Conservation (phyloP, 2,113 vertebrate genomes). For the Crotalus helleri region DNA sequence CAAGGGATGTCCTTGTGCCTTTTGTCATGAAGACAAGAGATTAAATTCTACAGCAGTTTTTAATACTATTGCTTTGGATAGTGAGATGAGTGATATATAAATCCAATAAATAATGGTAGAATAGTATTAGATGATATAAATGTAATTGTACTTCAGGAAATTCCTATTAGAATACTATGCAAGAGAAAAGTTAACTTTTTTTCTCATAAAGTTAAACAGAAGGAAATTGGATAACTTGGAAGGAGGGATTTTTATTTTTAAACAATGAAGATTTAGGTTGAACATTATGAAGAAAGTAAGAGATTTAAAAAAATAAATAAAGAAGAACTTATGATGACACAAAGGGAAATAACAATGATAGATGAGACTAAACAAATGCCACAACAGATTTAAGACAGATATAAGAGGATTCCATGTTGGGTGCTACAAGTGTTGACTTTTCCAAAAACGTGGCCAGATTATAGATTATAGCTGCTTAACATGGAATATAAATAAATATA, state of each 20-base stretch:
- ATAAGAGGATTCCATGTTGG: neutral
- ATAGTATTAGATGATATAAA: neutral
- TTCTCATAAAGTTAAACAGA: neutral
- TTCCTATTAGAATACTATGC: neutral
- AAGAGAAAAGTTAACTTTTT: neutral
- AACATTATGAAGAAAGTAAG: neutral
- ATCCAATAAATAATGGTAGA: neutral
- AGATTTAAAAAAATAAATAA: neutral
- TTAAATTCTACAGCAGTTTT: neutral
- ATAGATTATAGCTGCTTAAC: neutral
- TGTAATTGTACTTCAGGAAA: neutral
- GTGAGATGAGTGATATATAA: neutral
- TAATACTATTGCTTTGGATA: neutral
- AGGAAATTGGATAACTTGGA: neutral
- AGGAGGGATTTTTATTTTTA: neutral
- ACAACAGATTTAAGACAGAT: neutral
- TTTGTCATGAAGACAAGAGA: neutral
- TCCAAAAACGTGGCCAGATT: neutral
- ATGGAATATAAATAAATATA: neutral
- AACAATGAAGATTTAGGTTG: neutral
- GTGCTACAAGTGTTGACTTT: neutral
- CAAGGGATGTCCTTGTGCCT: neutral
- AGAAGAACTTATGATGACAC: neutral
- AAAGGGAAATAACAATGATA: neutral
- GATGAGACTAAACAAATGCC: neutral